Percentiles rank a stretch among this genome's conserved stretches.
Conservation (phyloP, 2,113 vertebrate species). For the Electrona antarctica region DNA sequence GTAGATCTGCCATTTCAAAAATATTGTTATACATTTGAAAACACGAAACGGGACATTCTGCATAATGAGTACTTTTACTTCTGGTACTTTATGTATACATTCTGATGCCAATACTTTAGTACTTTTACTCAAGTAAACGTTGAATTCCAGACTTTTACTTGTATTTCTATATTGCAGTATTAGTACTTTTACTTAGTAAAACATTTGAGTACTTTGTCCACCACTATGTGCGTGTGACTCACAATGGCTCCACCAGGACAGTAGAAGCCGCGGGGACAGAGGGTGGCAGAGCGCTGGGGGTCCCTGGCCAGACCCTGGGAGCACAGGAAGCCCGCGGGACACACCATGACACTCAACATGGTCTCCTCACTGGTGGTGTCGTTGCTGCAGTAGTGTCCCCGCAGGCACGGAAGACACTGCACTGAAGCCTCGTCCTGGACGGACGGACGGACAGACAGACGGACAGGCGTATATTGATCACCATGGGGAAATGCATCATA, state of each 20-base stretch:
- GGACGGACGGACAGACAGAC: constrained; percentile 22
- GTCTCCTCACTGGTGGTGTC: constrained; percentile 83
- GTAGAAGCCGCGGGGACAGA: constrained; percentile 87
- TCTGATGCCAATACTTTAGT: no score
- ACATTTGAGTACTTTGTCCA: no score
- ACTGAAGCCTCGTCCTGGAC: constrained; percentile 81
- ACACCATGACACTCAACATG: constrained; percentile 85
- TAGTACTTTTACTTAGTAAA: no score
- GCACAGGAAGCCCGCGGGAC: constrained; percentile 86
- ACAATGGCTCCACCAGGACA: constrained; percentile 83
- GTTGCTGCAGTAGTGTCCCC: constrained; percentile 85
- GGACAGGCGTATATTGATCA: neutral
- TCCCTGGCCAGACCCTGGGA: constrained; percentile 80
- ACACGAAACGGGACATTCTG: no score
- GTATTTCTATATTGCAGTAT: no score
- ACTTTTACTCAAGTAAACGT: no score
- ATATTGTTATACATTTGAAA: no score
- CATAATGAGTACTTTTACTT: no score
- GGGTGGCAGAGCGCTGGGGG: constrained; percentile 78
- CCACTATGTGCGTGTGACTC: constrained; percentile 59
- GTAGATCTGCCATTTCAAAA: no score
- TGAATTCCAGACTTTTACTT: no score
- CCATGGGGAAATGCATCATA: neutral
- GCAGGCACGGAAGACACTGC: constrained; percentile 81
- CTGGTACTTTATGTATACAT: no score